Conservation (phyloP, 2,888 invertebrate species). For the Steinernema carpocapsae region DNA sequence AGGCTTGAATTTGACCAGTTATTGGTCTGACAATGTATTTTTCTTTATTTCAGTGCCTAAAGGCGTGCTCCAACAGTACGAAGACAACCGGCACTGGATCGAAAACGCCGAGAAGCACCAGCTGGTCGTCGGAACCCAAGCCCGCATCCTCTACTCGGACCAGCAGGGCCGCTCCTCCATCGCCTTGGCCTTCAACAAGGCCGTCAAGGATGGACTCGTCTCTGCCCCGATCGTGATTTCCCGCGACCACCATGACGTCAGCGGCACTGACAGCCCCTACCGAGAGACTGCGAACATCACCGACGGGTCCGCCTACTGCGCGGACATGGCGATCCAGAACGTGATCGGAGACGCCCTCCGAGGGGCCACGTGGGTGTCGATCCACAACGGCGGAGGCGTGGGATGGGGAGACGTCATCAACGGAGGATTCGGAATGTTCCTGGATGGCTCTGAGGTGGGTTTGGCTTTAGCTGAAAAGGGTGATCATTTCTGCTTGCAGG, state of each 20-base stretch:
- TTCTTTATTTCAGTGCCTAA: slow-evolving; percentile 69
- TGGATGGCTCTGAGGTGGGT: slow-evolving; percentile 72
- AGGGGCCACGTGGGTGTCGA: slow-evolving; percentile 76
- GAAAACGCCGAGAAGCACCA: slow-evolving; percentile 73
- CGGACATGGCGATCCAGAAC: slow-evolving; percentile 74
- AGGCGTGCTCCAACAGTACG: slow-evolving; percentile 73
- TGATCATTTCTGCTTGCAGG: slow-evolving; percentile 58
- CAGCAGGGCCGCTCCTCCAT: slow-evolving; percentile 73
- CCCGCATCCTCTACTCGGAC: slow-evolving; percentile 74
- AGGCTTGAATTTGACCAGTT: too few relatives aligned
- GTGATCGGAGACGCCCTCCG: slow-evolving; percentile 71
- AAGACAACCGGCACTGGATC: slow-evolving; percentile 75
- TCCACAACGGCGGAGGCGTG: slow-evolving; percentile 69
- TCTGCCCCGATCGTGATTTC: slow-evolving; percentile 74
- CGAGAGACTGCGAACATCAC: slow-evolving; percentile 76
- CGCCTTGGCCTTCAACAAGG: slow-evolving; percentile 74
- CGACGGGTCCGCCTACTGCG: slow-evolving; percentile 75
- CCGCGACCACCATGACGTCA: slow-evolving; percentile 76
- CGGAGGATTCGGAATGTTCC: slow-evolving; percentile 75
- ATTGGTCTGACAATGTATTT: too few relatives aligned
- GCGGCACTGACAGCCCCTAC: slow-evolving; percentile 76
- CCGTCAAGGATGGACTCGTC: slow-evolving; percentile 61
- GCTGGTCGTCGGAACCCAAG: slow-evolving; percentile 70
- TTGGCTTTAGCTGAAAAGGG: background rate
- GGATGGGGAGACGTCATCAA: slow-evolving; percentile 76